Base-by-base conservation (phyloP, 2,113 vertebrate genomes). In the Podarcis muralis region DNA sequence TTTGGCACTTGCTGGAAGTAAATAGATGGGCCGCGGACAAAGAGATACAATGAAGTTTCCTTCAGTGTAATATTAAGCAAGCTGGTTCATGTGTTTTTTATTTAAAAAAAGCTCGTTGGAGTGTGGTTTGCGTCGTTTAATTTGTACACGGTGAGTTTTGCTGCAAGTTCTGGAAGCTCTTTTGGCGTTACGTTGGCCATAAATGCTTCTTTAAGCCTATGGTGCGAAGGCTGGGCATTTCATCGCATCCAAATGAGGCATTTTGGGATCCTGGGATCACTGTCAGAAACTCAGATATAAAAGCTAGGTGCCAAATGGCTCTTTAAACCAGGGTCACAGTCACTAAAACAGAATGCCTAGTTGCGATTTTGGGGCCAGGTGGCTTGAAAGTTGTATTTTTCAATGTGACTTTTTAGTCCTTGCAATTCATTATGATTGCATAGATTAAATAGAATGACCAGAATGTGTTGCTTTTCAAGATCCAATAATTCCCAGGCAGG, bases 41-140 rank as follows among this genome's bases (percentile, higher is more conserved):
- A 30, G 62, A 53, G 74, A 86, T 53, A 79, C 85, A 86, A 68
- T 66, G 76, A n/a, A 43, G 69, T 85, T 85, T 85, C 57, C 68
- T 89, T 84, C 83, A 74, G 40, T 72, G 40, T 84, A 12, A 74
- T 35, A 32, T 3, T 53, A 15, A 53, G 35, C 40, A 48, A 87
- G 82, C 43, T 4, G 84, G 83, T 23, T 37, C 65, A 53, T 53
- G 48, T 53, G 48, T 90, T 93, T 87, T 59, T 74, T 53, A 53
- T 48, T 48, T 48, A 2, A 75, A 12, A 35, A 59, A 62, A 68
- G 27, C 37, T 40, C 6, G 1, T 86, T 27, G 12, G 79, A 12
- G 74, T 11, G 86, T 88, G 62, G 86, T 27, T 78, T 91, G 78
- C 86, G 82, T 93, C 35, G 74, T 93, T 89, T 92, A 74, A 90